phyloP scores from a whole-genome alignment of 2,797 vertebrate species.

The Channa striata region DNA sequence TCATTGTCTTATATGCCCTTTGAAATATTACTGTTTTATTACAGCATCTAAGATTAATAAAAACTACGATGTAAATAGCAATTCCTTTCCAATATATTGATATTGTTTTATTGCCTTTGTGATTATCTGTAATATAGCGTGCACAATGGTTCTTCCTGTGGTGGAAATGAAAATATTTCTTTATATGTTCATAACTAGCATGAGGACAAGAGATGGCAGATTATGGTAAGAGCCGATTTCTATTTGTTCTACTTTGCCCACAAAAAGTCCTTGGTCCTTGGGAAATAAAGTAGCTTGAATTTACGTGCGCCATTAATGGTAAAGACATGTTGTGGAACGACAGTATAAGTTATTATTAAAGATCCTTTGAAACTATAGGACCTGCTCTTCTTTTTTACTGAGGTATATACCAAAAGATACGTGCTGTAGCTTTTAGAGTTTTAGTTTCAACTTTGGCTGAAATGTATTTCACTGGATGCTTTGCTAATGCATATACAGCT shows the following conservation, averaged over 20 bases:
- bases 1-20: background rate
- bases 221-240: background rate
- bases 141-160: background rate
- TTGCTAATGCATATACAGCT: slow-evolving; percentile 1
- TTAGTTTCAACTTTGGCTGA: background rate
- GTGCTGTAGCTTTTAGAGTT: background rate
- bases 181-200: background rate
- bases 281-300: slow-evolving; percentile 6
- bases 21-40: background rate
- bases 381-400: too few relatives aligned
- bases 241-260: slow-evolving; percentile 5
- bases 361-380: too few relatives aligned
- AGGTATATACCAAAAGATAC: too few relatives aligned
- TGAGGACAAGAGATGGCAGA: background rate
- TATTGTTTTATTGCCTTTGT: background rate
- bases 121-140: background rate
- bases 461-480: background rate
- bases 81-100: background rate
- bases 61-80: background rate
- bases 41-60: background rate
- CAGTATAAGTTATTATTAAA: too few relatives aligned
- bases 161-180: background rate
- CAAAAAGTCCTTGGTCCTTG: background rate
- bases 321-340: too few relatives aligned
- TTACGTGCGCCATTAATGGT: background rate